Evolutionary conservation across 2,888 invertebrate genomes (phyloP).

Genomic region (Drosophila neonasuta): DNA sequence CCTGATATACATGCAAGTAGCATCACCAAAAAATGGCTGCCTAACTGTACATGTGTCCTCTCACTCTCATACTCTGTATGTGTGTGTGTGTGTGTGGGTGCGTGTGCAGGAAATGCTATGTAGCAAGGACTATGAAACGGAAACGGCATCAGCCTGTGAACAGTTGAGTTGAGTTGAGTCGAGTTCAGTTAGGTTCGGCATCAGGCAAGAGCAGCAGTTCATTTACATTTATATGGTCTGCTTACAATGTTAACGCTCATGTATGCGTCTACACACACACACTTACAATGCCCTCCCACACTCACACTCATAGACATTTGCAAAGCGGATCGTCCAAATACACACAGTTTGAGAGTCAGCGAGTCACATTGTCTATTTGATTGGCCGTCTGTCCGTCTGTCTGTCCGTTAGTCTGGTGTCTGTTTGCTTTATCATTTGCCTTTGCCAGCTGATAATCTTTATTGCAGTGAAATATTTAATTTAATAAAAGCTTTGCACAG

Average conservation of each 20-base stretch:
- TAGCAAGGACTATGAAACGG: constrained; percentile 75
- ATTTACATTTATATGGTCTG: constrained; percentile 78
- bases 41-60: constrained; percentile 44
- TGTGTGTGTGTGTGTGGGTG: constrained; percentile 24
- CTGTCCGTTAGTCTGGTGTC: constrained; percentile 22
- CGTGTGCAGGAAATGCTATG: constrained; percentile 67
- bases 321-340: constrained; percentile 5
- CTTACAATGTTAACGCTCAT: constrained; percentile 77
- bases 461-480: constrained; percentile 75
- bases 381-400: constrained; percentile 28
- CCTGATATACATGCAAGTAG: constrained; percentile 59
- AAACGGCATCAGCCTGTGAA: constrained; percentile 72
- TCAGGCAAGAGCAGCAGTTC: constrained; percentile 62
- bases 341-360: constrained; percentile 61
- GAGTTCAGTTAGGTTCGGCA: constrained; percentile 48
- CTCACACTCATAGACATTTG: constrained; percentile 2
- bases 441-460: constrained; percentile 76
- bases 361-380: constrained; percentile 71
- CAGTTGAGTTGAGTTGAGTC: constrained; percentile 50
- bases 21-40: constrained; percentile 75
- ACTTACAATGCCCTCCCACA: constrained; percentile 12
- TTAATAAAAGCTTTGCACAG: constrained; percentile 67
- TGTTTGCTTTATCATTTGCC: constrained; percentile 67
- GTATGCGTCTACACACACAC: constrained; percentile 50
- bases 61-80: constrained; percentile 9